Evolutionary conservation across 1,140 invertebrate genomes (phyloP), one percentile per base, ranked within the genome.

Genomic region (Eriosoma lanigerum): DNA sequence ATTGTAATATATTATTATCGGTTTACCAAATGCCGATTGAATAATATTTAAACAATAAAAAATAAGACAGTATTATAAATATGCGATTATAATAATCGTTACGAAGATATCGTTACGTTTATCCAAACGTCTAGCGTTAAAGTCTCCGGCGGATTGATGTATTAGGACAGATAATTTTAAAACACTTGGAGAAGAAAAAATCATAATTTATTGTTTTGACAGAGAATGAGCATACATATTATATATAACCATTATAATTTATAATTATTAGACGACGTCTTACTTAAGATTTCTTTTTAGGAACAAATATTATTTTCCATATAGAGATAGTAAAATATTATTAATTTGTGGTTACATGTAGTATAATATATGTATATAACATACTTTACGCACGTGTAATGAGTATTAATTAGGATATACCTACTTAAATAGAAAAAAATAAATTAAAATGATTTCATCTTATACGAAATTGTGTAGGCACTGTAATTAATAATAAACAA

Each of bases 131-230:
- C 66, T 46, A 46, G 66, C 66, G 44, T 68, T 46, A 48, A 68
- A 44, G 21, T 68, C 38, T 17, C 66, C 10, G 17, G 19, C 44
- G 46, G 46, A 48, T 48, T 48, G 46, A 46, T 38, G 12, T 29
- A 44, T 64, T 13, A 1, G 62, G 46, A 68, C 64, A 26, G 1
- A 15, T 24, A 24, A 12, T 24, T 68, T 24, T 3, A 29, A 24
- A 13, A 15, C 2, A 50, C n/a, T n/a, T n/a, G n/a, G n/a, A n/a
- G n/a, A n/a, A n/a, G 8, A 4, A 38, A 38, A 75, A 15, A 52
- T 29, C 52, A 52, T 58, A 56, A 76, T 76, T 56, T 44, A 58
- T 48, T 44, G n/a, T 76, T 76, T 58, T 76, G 15, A 76, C 72
- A 48, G 52, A 44, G 10, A 52, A 17, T 10, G n/a, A 64, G 17